phyloP scores from a whole-genome alignment of 2,797 vertebrate genomes.

The Sphenopsis melanotis region DNA sequence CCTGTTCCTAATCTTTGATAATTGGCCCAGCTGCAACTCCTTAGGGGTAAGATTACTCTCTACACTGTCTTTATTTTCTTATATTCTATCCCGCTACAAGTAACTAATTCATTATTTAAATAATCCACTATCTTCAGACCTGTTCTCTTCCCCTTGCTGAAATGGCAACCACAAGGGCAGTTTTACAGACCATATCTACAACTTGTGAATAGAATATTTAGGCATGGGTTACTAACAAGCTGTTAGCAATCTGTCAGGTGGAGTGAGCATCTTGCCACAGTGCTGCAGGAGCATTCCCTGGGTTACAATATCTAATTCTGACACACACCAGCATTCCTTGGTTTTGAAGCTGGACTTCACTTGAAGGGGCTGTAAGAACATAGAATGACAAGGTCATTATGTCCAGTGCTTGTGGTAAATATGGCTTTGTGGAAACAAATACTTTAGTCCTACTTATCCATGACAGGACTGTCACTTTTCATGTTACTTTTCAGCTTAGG shows the following conservation, averaged over 20 bases:
- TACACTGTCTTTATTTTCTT: no score
- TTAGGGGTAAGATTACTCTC: no score
- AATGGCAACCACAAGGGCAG: no score
- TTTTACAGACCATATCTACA: neutral
- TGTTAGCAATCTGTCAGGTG: neutral
- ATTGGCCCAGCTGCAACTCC: no score
- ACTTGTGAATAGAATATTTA: neutral
- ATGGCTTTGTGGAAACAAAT: neutral
- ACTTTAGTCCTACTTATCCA: neutral
- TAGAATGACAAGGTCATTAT: neutral
- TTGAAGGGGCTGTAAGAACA: neutral
- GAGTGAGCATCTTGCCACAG: neutral
- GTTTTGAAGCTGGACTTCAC: neutral
- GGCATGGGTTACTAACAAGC: neutral
- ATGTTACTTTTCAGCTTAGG: neutral
- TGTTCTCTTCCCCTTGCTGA: neutral
- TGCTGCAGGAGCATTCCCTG: neutral
- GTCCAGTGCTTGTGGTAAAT: neutral
- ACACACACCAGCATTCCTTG: neutral
- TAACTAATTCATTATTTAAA: neutral
- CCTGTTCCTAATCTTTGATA: no score
- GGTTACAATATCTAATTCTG: neutral
- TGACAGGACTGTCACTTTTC: neutral
- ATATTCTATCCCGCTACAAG: neutral
- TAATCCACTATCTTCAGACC: neutral